phyloP scores from a whole-genome alignment of 2,797 vertebrate genomes.

The Malacoraja senta region DNA sequence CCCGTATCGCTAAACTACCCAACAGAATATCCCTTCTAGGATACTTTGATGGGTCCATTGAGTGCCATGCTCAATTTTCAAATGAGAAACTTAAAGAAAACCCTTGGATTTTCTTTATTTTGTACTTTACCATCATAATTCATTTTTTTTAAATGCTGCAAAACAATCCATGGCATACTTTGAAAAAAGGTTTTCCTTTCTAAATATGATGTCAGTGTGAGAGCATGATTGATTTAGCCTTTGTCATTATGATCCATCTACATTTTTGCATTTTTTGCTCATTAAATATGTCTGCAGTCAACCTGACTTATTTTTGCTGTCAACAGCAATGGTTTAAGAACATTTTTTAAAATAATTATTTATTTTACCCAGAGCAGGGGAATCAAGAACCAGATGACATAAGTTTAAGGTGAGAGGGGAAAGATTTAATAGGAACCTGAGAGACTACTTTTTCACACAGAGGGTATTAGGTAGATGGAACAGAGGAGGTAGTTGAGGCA shows the following conservation, averaged over 20 bases:
- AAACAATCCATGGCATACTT: not conserved
- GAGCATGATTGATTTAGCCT: not conserved
- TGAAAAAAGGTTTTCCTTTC: too few relatives aligned
- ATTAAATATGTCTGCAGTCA: not conserved
- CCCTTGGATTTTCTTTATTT: not conserved
- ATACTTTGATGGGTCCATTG: not conserved
- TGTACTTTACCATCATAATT: not conserved
- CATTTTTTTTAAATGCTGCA: not conserved
- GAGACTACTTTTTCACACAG: too few relatives aligned
- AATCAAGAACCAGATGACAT: too few relatives aligned
- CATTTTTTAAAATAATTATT: too few relatives aligned
- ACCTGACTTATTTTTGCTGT: not conserved
- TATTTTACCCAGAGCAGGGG: too few relatives aligned
- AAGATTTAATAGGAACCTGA: too few relatives aligned
- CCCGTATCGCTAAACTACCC: too few relatives aligned
- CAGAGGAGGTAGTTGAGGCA: too few relatives aligned
- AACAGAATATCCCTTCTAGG: not conserved
- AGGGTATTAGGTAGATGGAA: too few relatives aligned
- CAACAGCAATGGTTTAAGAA: slow-evolving; percentile 24
- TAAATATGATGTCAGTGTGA: not conserved
- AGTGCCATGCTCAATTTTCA: not conserved
- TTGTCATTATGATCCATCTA: not conserved
- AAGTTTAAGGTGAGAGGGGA: too few relatives aligned
- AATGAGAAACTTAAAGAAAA: not conserved
- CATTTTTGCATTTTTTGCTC: not conserved